Evolutionary conservation across 2,888 invertebrate genomes (phyloP), one percentile per base, ranked within the genome.

Genomic region (Marasmarcha lunaedactyla): DNA sequence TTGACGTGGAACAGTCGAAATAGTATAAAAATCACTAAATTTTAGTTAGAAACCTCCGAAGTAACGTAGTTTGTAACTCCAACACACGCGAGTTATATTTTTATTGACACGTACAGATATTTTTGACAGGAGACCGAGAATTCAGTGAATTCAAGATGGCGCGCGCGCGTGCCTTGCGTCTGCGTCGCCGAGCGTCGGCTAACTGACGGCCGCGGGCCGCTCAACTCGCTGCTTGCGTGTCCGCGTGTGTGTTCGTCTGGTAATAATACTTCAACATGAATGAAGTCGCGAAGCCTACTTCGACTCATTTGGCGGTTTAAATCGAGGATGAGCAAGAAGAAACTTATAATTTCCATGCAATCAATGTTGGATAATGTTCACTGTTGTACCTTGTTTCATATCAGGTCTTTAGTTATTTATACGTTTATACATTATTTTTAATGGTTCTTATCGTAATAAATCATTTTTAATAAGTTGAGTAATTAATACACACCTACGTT

Each of bases 131-230:
- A 64, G 62, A 54, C 62, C 70, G 71, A 49, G 59, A 56, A 64
- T 61, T 67, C 57, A 51, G 59, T 52, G 55, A 64, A 61, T 59
- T 54, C 64, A 70, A 74, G 41, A 74, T 74, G 69, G 71, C 73
- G 69, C 56, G 49, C 46, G 69, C 57, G 50, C 46, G 56, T 57
- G 49, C 67, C 69, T 57, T 62, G 59, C 57, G 65, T 52, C 74
- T 76, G 74, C 77, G 70, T 64, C 73, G 78, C 78, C 77, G 76
- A 62, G 60, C 73, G 67, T 70, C 77, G 79, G 71, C 76, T 71
- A 71, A 83, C 81, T 81, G 78, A 76, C 55, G 55, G 20, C 3
- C 20, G 20, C 56, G 63, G 73, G 72, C 73, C 73, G 78, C 76
- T 78, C 79, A 81, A 79, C 79, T 70, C 65, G 78, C 72, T 73